Evolutionary conservation across 2,888 invertebrate species (phyloP).

Genomic region (Eupeodes luniger): DNA sequence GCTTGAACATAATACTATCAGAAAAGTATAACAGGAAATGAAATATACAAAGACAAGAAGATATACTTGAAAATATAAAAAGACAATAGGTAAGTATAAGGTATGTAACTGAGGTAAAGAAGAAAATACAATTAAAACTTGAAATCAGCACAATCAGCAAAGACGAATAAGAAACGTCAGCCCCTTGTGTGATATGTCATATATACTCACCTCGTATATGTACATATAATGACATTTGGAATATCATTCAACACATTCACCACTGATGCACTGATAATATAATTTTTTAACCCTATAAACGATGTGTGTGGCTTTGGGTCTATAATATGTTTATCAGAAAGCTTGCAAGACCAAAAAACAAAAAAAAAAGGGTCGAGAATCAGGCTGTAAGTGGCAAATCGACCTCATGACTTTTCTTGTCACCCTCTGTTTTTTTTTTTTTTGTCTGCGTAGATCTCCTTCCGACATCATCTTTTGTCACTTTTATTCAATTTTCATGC

Average conservation of each 20-base stretch:
- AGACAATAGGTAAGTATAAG: constrained; percentile 7
- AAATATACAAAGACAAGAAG: constrained; percentile 37
- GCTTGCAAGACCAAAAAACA: constrained; percentile 5
- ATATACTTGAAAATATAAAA: not conserved
- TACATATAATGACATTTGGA: constrained; percentile 20
- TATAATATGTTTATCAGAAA: constrained; percentile 44
- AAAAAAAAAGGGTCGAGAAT: constrained; percentile 32
- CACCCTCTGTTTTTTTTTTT: constrained; percentile 56
- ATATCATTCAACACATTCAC: constrained; percentile 30
- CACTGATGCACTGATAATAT: constrained; percentile 24
- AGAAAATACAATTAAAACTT: constrained; percentile 37
- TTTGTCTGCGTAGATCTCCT: constrained; percentile 23
- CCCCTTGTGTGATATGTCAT: constrained; percentile 24
- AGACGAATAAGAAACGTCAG: constrained; percentile 35
- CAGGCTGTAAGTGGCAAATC: constrained; percentile 66
- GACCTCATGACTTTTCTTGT: constrained; percentile 64
- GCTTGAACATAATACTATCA: constrained; percentile 26
- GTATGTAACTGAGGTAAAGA: not conserved
- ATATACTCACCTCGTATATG: no score
- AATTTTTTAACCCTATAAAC: constrained; percentile 12
- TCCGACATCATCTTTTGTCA: constrained; percentile 52
- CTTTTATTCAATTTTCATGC: constrained; percentile 68
- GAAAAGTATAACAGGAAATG: constrained; percentile 57
- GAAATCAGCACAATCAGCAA: constrained; percentile 58
- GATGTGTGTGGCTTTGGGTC: constrained; percentile 55